Percentiles rank a stretch among this genome's conserved stretches.
Evolutionary conservation across 2,797 vertebrate species (phyloP).

Genomic region (Falco cherrug): DNA sequence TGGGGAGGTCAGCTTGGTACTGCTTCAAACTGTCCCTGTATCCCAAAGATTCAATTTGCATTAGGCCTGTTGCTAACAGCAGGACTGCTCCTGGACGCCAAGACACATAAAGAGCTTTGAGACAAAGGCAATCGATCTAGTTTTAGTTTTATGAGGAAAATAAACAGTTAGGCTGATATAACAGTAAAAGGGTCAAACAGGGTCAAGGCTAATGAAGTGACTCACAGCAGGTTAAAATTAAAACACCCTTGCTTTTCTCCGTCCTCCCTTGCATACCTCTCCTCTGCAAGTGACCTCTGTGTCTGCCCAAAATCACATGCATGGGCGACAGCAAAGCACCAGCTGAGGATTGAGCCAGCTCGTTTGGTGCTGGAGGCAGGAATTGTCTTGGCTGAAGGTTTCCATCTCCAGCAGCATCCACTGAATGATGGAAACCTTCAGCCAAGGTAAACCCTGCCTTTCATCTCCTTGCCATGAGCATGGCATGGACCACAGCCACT

Average conservation of each 20-base stretch:
- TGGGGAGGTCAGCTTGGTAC: neutral
- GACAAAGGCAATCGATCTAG: slow-evolving; percentile 55
- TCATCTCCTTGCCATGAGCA: neutral
- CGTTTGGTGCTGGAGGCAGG: accelerated
- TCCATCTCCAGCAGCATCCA: neutral
- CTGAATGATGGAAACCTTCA: neutral
- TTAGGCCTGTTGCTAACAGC: neutral
- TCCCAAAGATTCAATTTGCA: slow-evolving; percentile 22
- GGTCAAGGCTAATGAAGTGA: slow-evolving; percentile 66
- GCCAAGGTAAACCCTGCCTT: neutral
- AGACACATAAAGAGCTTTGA: slow-evolving; percentile 46
- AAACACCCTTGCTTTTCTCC: neutral
- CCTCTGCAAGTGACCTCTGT: accelerated
- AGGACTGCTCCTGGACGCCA: slow-evolving; percentile 17
- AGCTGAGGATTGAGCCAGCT: neutral
- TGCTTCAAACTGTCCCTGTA: neutral
- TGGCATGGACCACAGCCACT: neutral
- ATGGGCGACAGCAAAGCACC: neutral
- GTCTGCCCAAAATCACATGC: neutral
- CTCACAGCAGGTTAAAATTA: slow-evolving; percentile 17
- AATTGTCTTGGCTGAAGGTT: neutral
- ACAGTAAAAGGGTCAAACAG: slow-evolving; percentile 57
- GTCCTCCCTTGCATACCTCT: neutral
- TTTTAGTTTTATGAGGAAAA: slow-evolving; percentile 72
- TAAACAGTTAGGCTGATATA: slow-evolving; percentile 59